Evolutionary conservation across 92 coral and sea anemone species (phyloP).

Genomic region (Epizoanthus stellaris): DNA sequence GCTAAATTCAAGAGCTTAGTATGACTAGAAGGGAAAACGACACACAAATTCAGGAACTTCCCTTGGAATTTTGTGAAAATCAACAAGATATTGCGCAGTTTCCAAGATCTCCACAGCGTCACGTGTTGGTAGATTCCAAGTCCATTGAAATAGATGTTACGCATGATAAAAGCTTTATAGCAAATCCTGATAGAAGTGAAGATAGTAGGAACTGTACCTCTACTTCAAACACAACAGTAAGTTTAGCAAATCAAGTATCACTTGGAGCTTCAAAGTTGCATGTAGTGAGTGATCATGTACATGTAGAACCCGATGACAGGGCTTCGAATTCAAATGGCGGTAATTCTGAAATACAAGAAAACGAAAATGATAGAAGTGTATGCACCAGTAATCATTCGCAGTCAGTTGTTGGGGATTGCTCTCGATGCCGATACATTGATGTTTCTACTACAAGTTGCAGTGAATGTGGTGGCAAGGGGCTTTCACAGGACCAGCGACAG

Average conservation of each 20-base stretch:
- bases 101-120: neutral
- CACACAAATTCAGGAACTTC: neutral
- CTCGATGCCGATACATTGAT: neutral
- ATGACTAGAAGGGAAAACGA: constrained; percentile 34
- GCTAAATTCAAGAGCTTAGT: neutral
- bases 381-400: neutral
- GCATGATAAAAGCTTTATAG: neutral
- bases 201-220: neutral
- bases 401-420: neutral
- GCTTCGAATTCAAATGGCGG: neutral
- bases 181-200: too few species aligned
- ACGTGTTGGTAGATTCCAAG: neutral
- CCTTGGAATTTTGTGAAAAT: constrained; percentile 3
- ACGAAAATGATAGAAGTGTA: neutral
- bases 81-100: constrained; percentile 3
- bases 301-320: neutral
- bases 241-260: neutral
- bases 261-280: neutral
- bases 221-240: too few species aligned
- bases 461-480: neutral
- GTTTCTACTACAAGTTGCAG: neutral
- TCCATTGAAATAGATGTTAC: neutral
- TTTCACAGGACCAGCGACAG: neutral
- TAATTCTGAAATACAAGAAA: neutral
- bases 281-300: too few species aligned